Conservation (phyloP, 2,888 invertebrate species). For the Drosophila acutilabella region DNA sequence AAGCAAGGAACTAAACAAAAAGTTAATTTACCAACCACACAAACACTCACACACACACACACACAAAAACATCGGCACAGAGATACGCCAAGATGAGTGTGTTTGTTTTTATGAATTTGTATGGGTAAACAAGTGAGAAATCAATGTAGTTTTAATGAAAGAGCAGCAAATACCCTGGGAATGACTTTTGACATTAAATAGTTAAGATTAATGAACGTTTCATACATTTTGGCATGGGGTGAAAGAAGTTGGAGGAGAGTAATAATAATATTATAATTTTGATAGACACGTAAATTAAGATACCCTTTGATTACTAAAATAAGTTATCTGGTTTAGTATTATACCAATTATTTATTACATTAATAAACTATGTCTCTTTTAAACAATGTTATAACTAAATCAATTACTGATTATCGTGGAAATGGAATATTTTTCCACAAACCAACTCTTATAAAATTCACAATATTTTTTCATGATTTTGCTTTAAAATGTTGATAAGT, state of each 20-base stretch:
- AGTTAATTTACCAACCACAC: constrained; percentile 64
- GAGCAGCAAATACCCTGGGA: constrained; percentile 28
- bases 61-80: constrained; percentile 17
- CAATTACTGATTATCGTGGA: too few relatives aligned
- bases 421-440: too few relatives aligned
- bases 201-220: background rate
- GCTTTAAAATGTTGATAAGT: too few relatives aligned
- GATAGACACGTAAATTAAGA: too few relatives aligned
- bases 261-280: too few relatives aligned
- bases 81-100: constrained; percentile 31
- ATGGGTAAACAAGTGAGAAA: constrained; percentile 47
- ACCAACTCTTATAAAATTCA: too few relatives aligned
- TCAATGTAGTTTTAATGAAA: background rate
- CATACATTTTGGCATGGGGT: background rate
- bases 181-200: background rate
- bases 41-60: constrained; percentile 13
- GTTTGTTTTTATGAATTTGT: constrained; percentile 44
- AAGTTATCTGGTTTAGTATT: too few relatives aligned
- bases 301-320: too few relatives aligned
- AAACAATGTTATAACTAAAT: too few relatives aligned
- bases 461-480: too few relatives aligned
- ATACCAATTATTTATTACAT: too few relatives aligned
- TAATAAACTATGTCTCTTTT: too few relatives aligned
- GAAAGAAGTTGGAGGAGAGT: background rate
- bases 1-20: constrained; percentile 68